Percentiles rank a stretch among this genome's conserved stretches.
Conservation (phyloP, 2,888 invertebrate genomes). For the Netelia melanura region DNA sequence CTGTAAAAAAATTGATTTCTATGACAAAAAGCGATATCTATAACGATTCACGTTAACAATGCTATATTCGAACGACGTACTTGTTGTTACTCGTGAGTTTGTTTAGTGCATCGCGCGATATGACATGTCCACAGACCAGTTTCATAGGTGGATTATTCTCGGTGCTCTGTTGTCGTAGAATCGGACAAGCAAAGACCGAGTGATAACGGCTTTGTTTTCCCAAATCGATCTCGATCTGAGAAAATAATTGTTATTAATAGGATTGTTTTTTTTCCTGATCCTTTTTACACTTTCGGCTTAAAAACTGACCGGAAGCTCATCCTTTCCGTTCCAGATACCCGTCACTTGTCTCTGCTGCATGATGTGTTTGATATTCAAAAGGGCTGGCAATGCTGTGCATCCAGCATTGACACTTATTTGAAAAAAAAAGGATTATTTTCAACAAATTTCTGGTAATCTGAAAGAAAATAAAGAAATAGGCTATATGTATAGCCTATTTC, state of each 20-base stretch:
- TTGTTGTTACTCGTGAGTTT: constrained; percentile 97
- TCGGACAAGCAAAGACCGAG: constrained; percentile 99
- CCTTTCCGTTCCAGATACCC: constrained; percentile 97
- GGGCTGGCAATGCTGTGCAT: constrained; percentile 96
- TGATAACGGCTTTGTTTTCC: constrained; percentile 97
- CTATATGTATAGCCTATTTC: not conserved
- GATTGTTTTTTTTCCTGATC: not conserved
- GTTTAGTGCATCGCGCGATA: constrained; percentile 97
- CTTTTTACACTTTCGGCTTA: not conserved
- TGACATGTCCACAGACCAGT: constrained; percentile 98
- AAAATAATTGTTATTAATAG: constrained; percentile 49
- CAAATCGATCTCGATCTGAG: constrained; percentile 97
- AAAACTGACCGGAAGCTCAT: constrained; percentile 95
- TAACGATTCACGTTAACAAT: constrained; percentile 72
- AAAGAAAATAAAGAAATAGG: not conserved
- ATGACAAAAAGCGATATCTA: constrained; percentile 78
- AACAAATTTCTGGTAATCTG: not conserved
- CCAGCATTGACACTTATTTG: constrained; percentile 93
- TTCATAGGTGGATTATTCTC: constrained; percentile 99
- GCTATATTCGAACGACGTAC: constrained; percentile 86
- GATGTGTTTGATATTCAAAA: constrained; percentile 96
- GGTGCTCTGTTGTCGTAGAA: constrained; percentile 97
- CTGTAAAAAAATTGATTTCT: constrained; percentile 87
- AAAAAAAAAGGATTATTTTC: constrained; percentile 3
- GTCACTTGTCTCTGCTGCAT: constrained; percentile 96